Evolutionary conservation across 1,140 invertebrate genomes (phyloP).

Genomic region (Zaprionus africanus): DNA sequence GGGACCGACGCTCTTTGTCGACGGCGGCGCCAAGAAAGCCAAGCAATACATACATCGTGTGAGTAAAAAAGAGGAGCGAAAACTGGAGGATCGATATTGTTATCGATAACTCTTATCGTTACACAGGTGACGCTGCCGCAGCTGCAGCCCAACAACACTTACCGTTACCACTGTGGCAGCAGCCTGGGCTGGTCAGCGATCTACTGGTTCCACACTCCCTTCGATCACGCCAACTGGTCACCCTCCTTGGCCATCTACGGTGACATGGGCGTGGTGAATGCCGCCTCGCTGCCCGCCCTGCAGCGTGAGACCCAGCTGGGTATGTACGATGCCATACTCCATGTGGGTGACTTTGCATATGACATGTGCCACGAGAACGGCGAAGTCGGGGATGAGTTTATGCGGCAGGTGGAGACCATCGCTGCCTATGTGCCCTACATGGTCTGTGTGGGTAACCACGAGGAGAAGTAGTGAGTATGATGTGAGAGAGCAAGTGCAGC

Average conservation of each 20-base stretch:
- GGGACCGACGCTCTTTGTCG: slow-evolving; percentile 87
- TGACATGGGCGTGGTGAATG: slow-evolving; percentile 96
- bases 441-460: slow-evolving; percentile 96
- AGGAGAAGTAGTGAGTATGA: slow-evolving; percentile 89
- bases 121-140: slow-evolving; percentile 87
- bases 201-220: slow-evolving; percentile 90
- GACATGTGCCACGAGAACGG: slow-evolving; percentile 94
- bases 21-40: slow-evolving; percentile 89
- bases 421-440: slow-evolving; percentile 96
- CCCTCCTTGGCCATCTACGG: slow-evolving; percentile 94
- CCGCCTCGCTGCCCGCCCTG: slow-evolving; percentile 91
- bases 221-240: slow-evolving; percentile 88
- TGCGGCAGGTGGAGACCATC: slow-evolving; percentile 94
- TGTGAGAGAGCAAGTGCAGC: not conserved
- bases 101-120: not conserved
- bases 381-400: slow-evolving; percentile 94
- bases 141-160: slow-evolving; percentile 87
- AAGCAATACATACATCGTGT: slow-evolving; percentile 93
- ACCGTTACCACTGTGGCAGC: slow-evolving; percentile 95
- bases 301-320: slow-evolving; percentile 92
- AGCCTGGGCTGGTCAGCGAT: slow-evolving; percentile 91
- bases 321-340: slow-evolving; percentile 94
- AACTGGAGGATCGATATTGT: not conserved
- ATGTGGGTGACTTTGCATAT: slow-evolving; percentile 98
- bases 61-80: slow-evolving; percentile 83